These are phyloP conservation scores for Nestor notabilis DNA, from an alignment of 2,113 vertebrate genomes.

Conservation along the genomic window DNA sequence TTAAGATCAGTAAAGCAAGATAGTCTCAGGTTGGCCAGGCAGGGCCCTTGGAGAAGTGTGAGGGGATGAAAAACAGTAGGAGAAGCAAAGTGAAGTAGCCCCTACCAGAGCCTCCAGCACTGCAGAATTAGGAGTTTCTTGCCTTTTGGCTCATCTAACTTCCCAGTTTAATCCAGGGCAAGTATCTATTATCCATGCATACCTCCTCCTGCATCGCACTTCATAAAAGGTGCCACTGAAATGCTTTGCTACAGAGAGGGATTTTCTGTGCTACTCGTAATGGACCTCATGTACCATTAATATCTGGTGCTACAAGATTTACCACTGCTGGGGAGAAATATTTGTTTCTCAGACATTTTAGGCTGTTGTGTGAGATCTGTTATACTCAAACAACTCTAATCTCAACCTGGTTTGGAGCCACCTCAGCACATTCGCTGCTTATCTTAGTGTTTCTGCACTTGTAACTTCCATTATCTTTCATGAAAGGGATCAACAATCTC, in stretches of 20 bases:
- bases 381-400: background rate
- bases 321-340: background rate
- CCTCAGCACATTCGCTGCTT: background rate
- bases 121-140: background rate
- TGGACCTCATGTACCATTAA: background rate
- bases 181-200: background rate
- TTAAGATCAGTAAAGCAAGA: constrained; percentile 15
- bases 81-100: background rate
- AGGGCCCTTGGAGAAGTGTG: background rate
- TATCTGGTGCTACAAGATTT: background rate
- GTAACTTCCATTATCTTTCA: background rate
- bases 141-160: background rate
- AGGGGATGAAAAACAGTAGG: background rate
- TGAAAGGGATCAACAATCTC: background rate
- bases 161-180: background rate
- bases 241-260: background rate
- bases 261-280: background rate
- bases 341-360: background rate
- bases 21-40: background rate
- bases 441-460: background rate
- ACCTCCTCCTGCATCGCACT: background rate
- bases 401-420: background rate
- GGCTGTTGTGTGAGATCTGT: background rate
- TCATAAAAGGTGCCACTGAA: background rate
- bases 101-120: background rate